Evolutionary conservation across 1,140 invertebrate species (phyloP), one percentile per base, ranked within the genome.

Genomic region (Cotesia glomerata): DNA sequence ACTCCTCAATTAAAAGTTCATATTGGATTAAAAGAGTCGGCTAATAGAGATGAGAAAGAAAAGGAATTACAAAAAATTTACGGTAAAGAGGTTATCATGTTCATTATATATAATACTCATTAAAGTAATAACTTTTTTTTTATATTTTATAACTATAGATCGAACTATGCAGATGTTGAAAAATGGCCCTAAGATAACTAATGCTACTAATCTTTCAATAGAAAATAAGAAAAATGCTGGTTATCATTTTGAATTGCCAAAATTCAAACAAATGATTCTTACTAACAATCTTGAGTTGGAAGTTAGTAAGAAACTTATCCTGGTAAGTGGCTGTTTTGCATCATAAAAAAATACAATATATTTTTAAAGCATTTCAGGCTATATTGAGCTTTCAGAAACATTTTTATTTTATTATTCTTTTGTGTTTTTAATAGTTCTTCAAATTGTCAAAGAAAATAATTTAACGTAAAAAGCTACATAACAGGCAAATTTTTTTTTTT

Each of bases 51-150:
- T 1, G 63, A 65, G 4, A 76, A 72, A 49, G 75, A 81, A 0
- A 66, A 73, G 69, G 79, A 76, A 32, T 81, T 84, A 81, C 78
- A 77, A 34, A 65, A 64, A 69, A 76, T 84, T 63, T 83, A 84
- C 14, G 81, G 82, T 84, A 76, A 65, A 63, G 52, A 81, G 67
- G 74, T 75, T 76, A 75, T 45, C 8, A 45, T 73, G 14, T 26
- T 26, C 26, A 26, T 26, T 26, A 26, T 26, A 26, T 2, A 26
- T 26, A 26, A 49, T 26, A 11, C 36, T 59, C 36, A 36, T 45
- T 11, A 62, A 72, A 52, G 11, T 49, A 64, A 35, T 14, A 58
- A 61, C 39, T 71, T 7, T 51, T 61, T 66, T 5, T 64, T 35
- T 68, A 78, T 49, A 5, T 18, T 63, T 34, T 58, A 62, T 59